Evolutionary conservation across 1,140 invertebrate genomes (phyloP), one percentile per base, ranked within the genome.

Genomic region (Drosophila leontia): DNA sequence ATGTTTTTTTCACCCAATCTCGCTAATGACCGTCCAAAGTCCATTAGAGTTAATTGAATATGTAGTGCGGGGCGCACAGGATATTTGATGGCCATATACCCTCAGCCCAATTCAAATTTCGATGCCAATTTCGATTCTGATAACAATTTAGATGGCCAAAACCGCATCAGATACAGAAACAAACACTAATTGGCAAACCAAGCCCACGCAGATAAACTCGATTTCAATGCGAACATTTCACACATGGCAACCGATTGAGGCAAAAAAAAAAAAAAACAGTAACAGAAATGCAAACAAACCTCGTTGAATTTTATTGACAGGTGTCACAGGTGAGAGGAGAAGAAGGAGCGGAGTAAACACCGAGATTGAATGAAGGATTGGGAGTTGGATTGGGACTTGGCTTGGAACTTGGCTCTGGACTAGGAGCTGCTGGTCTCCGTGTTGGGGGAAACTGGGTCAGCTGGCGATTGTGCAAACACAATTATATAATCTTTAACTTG

Each of bases 1-100:
- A 2, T 26, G n/a, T 19, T 34, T 48, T 17, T 47, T 32, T 67
- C 35, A n/a, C n/a, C 44, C 69, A 41, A 58, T 35, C 48, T 23
- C 29, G 60, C 80, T 84, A 87, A 87, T 88, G 82, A 88, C 56
- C 50, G 72, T 19, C 80, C 75, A 58, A 55, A 68, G 80, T 82
- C 84, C 85, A 88, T 88, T 88, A 88, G 84, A 78, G 77, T 81
- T 88, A 90, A 88, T 88, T 84, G 85, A 88, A 88, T 88, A 88
- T 88, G 63, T 90, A 84, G 87, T 87, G 72, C 34, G 8, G 71
- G 57, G 62, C 42, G 55, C 42, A 48, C 50, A 45, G 68, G 37
- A 57, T 63, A 57, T 56, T 39, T 56, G 35, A 39, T 67, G 70
- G 57, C 57, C 58, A 60, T 50, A 8, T 64, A n/a, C 26, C 26